phyloP scores from a whole-genome alignment of 2,113 vertebrate species.

The Bathybates hornii region DNA sequence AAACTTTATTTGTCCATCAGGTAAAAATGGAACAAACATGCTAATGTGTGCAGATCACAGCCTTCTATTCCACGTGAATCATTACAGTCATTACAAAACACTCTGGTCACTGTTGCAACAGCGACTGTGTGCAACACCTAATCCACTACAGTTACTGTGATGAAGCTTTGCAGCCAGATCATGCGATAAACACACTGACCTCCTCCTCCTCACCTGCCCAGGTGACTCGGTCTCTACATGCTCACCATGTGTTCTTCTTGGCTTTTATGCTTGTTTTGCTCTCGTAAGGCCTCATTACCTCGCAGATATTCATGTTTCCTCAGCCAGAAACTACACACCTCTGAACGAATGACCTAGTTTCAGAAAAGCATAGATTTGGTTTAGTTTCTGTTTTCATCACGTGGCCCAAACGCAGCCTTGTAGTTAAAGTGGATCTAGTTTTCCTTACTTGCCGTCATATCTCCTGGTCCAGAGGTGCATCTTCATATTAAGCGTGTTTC shows the following conservation, averaged over 20 bases:
- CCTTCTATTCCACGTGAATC: not conserved
- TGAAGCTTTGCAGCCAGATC: not conserved
- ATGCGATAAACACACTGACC: not conserved
- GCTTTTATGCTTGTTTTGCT: not conserved
- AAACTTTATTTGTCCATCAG: not conserved
- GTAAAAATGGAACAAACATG: accelerated
- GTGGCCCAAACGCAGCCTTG: not conserved
- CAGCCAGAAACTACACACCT: not conserved
- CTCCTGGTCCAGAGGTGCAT: not conserved
- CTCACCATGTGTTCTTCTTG: not conserved
- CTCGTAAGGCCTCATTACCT: not conserved
- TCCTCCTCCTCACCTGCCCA: not conserved
- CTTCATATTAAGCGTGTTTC: not conserved
- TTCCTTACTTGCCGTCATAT: not conserved
- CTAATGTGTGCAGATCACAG: not conserved
- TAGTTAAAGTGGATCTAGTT: not conserved
- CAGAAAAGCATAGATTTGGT: not conserved
- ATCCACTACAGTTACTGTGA: not conserved
- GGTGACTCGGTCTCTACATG: not conserved
- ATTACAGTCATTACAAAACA: not conserved
- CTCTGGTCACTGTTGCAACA: not conserved
- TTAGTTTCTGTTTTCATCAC: not conserved
- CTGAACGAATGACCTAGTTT: not conserved
- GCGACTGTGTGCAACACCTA: not conserved
- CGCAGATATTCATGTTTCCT: not conserved